A percentile compares a stretch with the other conserved stretches of the same genome.
Evolutionary conservation across 2,113 vertebrate species (phyloP).

Genomic region (Labeo catla): DNA sequence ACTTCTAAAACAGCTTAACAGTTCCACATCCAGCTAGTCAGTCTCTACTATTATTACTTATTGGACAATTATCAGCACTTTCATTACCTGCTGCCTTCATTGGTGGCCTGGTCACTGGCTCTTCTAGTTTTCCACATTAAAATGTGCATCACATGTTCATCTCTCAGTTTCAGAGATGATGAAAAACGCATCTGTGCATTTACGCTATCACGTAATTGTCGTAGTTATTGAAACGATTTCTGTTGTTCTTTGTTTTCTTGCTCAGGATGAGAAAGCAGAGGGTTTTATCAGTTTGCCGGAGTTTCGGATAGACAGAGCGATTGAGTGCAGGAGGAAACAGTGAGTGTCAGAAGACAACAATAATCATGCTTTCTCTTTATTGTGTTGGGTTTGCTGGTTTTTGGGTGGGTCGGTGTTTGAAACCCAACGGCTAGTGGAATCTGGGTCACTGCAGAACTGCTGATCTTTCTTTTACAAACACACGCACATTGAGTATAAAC

Average conservation of each 20-base stretch:
- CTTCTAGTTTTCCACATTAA: background rate
- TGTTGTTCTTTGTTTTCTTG: background rate
- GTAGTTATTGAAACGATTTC: background rate
- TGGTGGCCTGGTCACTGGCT: background rate
- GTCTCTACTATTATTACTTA: background rate
- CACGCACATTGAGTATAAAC: background rate
- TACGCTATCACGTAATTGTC: background rate
- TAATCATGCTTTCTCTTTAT: background rate
- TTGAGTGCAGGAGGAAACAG: slow-evolving; percentile 60
- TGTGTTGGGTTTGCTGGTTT: slow-evolving; percentile 9
- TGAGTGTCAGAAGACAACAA: slow-evolving; percentile 33
- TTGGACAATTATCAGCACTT: background rate
- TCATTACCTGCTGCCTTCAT: background rate
- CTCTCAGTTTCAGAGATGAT: background rate
- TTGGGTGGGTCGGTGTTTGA: background rate
- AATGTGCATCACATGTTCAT: background rate
- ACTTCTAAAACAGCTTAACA: background rate
- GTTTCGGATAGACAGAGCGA: slow-evolving; percentile 59
- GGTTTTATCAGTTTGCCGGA: slow-evolving; percentile 57
- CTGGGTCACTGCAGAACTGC: slow-evolving; percentile 25
- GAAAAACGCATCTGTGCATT: background rate
- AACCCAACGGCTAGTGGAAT: background rate
- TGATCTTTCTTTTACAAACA: background rate
- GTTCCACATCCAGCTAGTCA: background rate
- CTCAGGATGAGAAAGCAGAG: slow-evolving; percentile 57